A percentile compares a stretch with the other conserved stretches of the same genome.
Evolutionary conservation across 2,888 invertebrate species (phyloP).

Genomic region (Glaucopsyche alexis): DNA sequence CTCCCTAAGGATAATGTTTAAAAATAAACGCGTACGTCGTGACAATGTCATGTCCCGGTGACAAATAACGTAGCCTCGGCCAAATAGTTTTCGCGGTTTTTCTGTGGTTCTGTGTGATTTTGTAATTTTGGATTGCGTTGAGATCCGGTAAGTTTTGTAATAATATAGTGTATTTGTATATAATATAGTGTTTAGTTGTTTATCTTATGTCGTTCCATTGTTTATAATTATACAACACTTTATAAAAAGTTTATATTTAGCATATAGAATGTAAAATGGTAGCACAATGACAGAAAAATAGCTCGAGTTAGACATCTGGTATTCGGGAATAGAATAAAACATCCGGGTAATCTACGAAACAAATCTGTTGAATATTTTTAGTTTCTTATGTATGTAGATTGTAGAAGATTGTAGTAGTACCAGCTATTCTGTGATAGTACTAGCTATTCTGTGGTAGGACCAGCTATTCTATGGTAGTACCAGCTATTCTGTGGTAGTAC

Average conservation of each 20-base stretch:
- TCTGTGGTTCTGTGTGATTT: conserved; percentile 36
- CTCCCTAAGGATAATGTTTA: conserved; percentile 52
- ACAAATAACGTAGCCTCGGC: conserved; percentile 51
- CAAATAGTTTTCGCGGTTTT: conserved; percentile 43
- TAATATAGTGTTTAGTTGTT: neutral
- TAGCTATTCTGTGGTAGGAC: neutral
- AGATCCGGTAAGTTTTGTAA: neutral
- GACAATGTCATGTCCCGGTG: conserved; percentile 55
- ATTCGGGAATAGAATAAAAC: conserved; percentile 21
- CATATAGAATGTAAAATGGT: neutral
- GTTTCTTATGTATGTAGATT: neutral
- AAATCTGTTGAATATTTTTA: neutral
- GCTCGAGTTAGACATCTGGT: conserved; percentile 25
- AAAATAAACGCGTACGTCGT: conserved; percentile 53
- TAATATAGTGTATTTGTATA: too few species aligned
- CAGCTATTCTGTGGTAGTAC: too few species aligned
- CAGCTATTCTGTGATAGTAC: neutral
- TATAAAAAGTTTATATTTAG: conserved; percentile 19
- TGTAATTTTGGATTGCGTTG: conserved; percentile 36
- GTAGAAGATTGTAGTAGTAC: neutral
- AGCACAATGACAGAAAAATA: conserved; percentile 24
- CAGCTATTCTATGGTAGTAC: too few species aligned
- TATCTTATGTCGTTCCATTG: neutral
- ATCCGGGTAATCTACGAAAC: neutral
- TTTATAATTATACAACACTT: conserved; percentile 1